Percentiles rank a stretch among this genome's conserved stretches.
These are phyloP conservation scores for Agrilus biguttatus DNA, from an alignment of 2,888 invertebrate species.

Conservation along the genomic window DNA sequence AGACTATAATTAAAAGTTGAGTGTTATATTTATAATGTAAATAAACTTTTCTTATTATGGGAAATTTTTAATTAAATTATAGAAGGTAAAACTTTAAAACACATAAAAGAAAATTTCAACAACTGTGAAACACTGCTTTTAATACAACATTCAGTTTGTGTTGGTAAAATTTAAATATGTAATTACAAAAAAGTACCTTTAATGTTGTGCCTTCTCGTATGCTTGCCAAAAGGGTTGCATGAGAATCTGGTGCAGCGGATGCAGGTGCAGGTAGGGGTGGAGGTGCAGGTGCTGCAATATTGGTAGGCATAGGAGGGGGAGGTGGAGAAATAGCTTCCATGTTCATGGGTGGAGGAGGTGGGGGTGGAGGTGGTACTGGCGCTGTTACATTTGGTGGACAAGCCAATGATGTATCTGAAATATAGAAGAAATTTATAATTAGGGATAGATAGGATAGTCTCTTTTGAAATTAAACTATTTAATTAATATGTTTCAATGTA, in stretches of 20 bases:
- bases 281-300: not conserved
- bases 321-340: constrained; percentile 14
- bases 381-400: constrained; percentile 14
- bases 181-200: constrained; percentile 37
- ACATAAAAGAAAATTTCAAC: no score
- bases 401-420: constrained; percentile 7
- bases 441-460: no score
- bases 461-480: no score
- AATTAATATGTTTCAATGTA: not conserved
- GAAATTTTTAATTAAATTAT: no score
- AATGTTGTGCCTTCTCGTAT: constrained; percentile 67
- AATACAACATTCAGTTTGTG: no score
- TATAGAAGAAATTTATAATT: no score
- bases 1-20: constrained; percentile 34
- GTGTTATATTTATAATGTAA: not conserved
- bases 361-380: constrained; percentile 19
- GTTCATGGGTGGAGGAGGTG: constrained; percentile 11
- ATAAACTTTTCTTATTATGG: no score
- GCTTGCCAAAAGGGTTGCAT: constrained; percentile 66
- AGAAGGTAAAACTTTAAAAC: no score
- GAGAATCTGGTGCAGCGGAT: constrained; percentile 12
- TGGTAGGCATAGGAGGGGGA: constrained; percentile 11
- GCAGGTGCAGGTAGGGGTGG: constrained; percentile 2
- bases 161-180: no score
- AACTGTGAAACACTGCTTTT: no score